These are phyloP conservation scores for Tiliqua scincoides DNA, from an alignment of 2,113 vertebrate species.

Conservation along the genomic window DNA sequence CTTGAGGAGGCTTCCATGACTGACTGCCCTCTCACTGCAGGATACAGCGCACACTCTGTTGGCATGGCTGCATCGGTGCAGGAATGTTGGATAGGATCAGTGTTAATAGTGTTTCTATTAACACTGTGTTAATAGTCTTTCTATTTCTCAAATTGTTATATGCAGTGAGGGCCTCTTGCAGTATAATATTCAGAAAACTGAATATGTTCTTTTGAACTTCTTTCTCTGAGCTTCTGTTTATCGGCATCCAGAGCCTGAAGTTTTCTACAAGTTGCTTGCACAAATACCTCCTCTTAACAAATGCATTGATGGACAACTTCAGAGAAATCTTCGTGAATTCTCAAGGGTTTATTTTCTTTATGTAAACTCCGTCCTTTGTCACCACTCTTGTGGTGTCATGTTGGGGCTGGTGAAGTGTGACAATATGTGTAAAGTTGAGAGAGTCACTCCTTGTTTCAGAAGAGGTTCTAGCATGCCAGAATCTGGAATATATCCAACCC, in stretches of 20 bases:
- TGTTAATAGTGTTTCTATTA: no score
- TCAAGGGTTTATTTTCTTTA: background rate
- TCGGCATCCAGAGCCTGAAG: background rate
- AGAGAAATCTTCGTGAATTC: background rate
- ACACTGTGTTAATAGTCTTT: background rate
- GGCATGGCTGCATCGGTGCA: no score
- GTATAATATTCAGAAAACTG: background rate
- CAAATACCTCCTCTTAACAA: no score
- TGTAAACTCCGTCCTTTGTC: background rate
- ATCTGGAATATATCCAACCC: no score
- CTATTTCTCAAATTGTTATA: background rate
- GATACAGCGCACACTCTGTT: no score
- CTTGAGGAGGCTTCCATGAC: no score
- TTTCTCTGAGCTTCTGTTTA: background rate
- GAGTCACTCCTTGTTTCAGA: no score
- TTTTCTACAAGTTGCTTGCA: slow-evolving; percentile 3
- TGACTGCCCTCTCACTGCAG: no score
- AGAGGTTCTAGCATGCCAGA: no score
- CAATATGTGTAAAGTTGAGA: no score
- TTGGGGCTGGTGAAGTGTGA: background rate
- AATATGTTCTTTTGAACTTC: background rate
- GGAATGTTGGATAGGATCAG: no score
- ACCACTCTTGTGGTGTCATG: background rate
- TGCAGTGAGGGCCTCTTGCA: background rate
- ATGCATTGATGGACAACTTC: background rate